phyloP scores from a whole-genome alignment of 2,888 invertebrate species.

The Panzeria rudis region DNA sequence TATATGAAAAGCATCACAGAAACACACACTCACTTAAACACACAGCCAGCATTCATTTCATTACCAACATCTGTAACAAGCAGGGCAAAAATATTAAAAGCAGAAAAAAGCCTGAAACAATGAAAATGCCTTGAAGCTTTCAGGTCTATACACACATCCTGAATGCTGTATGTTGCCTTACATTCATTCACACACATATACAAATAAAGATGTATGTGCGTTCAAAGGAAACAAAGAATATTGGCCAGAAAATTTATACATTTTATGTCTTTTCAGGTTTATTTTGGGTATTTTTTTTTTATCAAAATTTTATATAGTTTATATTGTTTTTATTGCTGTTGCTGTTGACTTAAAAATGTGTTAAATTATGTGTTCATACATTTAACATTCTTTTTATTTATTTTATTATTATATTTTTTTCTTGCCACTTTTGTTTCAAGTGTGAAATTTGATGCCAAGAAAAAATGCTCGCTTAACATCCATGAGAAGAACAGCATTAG shows the following conservation, averaged over 20 bases:
- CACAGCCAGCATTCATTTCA: constrained; percentile 30
- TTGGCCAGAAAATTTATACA: constrained; percentile 69
- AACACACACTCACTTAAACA: background rate
- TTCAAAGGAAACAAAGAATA: constrained; percentile 48
- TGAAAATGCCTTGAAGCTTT: constrained; percentile 53
- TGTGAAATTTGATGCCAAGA: constrained; percentile 69
- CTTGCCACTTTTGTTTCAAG: constrained; percentile 59
- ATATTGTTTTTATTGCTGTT: constrained; percentile 37
- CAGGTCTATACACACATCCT: constrained; percentile 27
- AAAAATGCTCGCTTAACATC: constrained; percentile 50
- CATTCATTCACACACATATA: background rate
- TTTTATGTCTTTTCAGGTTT: constrained; percentile 69
- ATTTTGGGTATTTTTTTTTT: constrained; percentile 22
- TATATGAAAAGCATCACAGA: constrained; percentile 32
- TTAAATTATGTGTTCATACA: constrained; percentile 70
- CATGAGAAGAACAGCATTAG: constrained; percentile 32
- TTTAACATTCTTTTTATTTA: constrained; percentile 57
- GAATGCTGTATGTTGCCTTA: background rate
- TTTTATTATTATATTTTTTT: constrained; percentile 37
- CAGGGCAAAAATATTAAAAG: constrained; percentile 32
- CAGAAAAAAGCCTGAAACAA: constrained; percentile 29
- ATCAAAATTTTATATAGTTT: constrained; percentile 42
- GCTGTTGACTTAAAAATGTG: constrained; percentile 69
- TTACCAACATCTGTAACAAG: constrained; percentile 58
- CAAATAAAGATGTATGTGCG: constrained; percentile 1